Base-by-base conservation (phyloP, 1,140 invertebrate species). In the Hycleus cichorii region DNA sequence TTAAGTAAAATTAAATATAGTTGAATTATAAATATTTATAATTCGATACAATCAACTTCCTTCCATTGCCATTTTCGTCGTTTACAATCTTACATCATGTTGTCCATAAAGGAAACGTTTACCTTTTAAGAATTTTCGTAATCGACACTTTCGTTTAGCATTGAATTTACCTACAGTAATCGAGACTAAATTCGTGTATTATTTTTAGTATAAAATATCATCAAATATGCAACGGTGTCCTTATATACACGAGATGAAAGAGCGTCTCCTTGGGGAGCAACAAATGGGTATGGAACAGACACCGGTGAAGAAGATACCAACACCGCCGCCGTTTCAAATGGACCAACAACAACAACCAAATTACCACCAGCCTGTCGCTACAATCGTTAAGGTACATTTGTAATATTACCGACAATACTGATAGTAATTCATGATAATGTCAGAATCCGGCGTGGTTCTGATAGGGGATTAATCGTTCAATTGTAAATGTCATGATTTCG, bases 181-280 rank as follows among this genome's bases (percentile, higher is more conserved):
- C 18, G 7, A 32, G 32, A 7, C 32, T 4, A 7, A 32, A 32
- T 32, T 32, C 18, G 9, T 42, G 39, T 39, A 1, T 42, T 42
- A 11, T 39, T 70, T 70, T 32, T 68, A 71, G 71, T 70, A 67
- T 46, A 66, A 65, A 67, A 58, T 68, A 44, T 52, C 57, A 57
- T 9, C 40, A 42, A 75, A 77, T 70, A 91, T 90, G 89, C 89
- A 91, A 82, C 86, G 88, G 76, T 91, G 88, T 77, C 89, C 88
- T 65, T 91, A 91, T 79, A 84, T 91, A 74, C 86, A 90, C 81
- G 89, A 91, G 82, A 91, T 91, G 89, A 89, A 90, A 79, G 88
- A 91, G 81, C 85, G 89, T 71, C 78, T 91, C 73, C 80, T 91
- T 65, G 85, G 67, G 45, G 69, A 71, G 32, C 67, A 70, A 18